Base-by-base conservation (phyloP, 2,797 vertebrate species). In the Clarias pachynema region DNA sequence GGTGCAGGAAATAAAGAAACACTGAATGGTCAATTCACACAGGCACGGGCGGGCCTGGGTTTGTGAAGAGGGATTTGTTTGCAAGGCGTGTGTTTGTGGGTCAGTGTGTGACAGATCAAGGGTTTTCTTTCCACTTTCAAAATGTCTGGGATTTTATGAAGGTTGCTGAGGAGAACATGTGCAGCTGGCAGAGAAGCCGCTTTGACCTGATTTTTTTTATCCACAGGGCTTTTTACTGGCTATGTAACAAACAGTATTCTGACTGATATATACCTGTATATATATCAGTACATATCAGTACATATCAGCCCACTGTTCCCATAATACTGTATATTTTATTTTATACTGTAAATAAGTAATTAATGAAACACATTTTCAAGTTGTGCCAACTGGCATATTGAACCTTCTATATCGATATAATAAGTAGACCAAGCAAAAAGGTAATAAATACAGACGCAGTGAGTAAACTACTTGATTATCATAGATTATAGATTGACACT, bases 141-240 rank as follows among this genome's bases (percentile, higher is more conserved):
- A 91, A 94, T 85, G 94, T 95, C 92, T 94, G 90, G 93, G 92
- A 92, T 94, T 93, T 89, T 79, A 34, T 79, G 34, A 90, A 86
- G 91, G 93, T 92, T 94, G 90, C 92, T 91, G 75, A 87, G 91
- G 92, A 91, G 92, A 94, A 93, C 90, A 82, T 89, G 89, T 89
- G 93, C 89, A 90, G 83, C 88, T 84, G 90, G 66, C 85, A 88
- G 87, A 86, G 89, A 89, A 91, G 87, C 82, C 88, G 93, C 93
- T 95, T 94, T 93, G 92, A 82, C 92, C 93, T 92, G 93, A 93
- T 78, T 62, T 34, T 77, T 26, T 31, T 93, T 92, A 91, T 92
- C 87, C 81, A 92, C 92, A 91, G 89, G 77, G 79, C 78, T 84
- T 89, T 87, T 60, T n/a, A 77, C 26, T 24, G 63, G 70, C 44